Percentiles rank a stretch among this genome's conserved stretches.
phyloP scores from a whole-genome alignment of 1,140 invertebrate species.

The Drosophila albomicans region DNA sequence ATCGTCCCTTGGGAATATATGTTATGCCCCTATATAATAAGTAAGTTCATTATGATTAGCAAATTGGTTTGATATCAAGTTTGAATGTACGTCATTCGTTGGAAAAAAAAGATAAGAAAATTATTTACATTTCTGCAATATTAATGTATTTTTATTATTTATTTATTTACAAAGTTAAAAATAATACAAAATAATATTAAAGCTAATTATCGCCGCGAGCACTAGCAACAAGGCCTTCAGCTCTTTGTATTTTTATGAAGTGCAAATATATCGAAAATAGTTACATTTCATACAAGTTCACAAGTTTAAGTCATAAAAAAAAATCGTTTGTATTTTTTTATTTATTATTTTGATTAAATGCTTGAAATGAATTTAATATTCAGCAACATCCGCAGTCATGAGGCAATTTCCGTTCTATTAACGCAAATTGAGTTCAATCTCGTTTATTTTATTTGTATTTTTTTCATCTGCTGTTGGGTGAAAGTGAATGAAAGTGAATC shows the following conservation, averaged over 20 bases:
- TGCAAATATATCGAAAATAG: background rate
- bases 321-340: constrained; percentile 6
- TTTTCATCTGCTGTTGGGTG: constrained; percentile 1
- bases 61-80: too few species aligned
- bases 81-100: too few species aligned
- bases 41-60: too few species aligned
- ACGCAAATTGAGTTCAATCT: constrained; percentile 64
- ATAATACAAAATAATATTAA: background rate
- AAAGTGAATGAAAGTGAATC: constrained; percentile 71
- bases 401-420: constrained; percentile 74
- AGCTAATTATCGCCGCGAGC: too few species aligned
- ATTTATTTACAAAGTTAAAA: too few species aligned
- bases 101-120: too few species aligned
- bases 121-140: too few species aligned
- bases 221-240: too few species aligned
- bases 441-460: background rate
- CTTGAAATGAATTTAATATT: constrained; percentile 73
- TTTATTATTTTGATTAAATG: constrained; percentile 46
- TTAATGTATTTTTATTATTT: background rate
- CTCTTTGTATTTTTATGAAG: background rate
- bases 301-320: too few species aligned
- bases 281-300: background rate
- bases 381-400: constrained; percentile 68
- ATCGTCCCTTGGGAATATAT: too few species aligned
- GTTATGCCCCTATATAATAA: too few species aligned